Evolutionary conservation across 2,888 invertebrate genomes (phyloP), one percentile per base, ranked within the genome.

Genomic region (Malachius bipustulatus): DNA sequence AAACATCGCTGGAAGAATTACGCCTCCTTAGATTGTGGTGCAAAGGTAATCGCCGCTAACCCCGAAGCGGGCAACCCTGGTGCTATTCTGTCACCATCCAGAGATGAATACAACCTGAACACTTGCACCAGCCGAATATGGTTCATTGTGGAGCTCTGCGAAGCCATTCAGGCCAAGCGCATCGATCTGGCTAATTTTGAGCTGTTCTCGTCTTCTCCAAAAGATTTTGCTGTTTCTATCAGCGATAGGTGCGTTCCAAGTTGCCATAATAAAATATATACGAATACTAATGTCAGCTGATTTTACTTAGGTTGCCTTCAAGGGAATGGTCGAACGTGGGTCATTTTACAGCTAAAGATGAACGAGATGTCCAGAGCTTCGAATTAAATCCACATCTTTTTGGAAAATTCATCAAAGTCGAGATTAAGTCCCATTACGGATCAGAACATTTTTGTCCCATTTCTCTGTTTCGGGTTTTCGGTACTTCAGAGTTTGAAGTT

Each of bases 71-170:
- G 82, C 41, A 88, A 91, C 55, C 73, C 87, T 36, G 72, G 81
- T 59, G 82, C 85, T 30, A 80, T 98, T 30, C 67, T 98, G 32
- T 88, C 85, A 32, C 79, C 88, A 3, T 85, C 87, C 38, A 74
- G 81, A 45, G 98, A 99, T 63, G 97, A 98, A 58, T 99, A 99
- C 62, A 89, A 97, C 82, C 72, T 97, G 39, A 97, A 94, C 60
- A 85, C 91, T 1, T 99, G 98, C 63, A 87, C 82, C 47, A 82
- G 81, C 50, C 77, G 84, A 38, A 82, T 88, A 43, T 91, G 94
- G 93, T 90, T 99, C 62, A 80, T 96, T 15, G 84, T 98, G 2
- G 97, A 99, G 64, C 72, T 99, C 2, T 99, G 98, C 65, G 98
- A 99, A 58, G 87, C 94, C 3, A 84, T 99, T 41, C 94, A 94